A percentile compares a stretch with the other conserved stretches of the same genome.
phyloP scores from a whole-genome alignment of 1,140 invertebrate genomes.

The Drosophila arizonae region DNA sequence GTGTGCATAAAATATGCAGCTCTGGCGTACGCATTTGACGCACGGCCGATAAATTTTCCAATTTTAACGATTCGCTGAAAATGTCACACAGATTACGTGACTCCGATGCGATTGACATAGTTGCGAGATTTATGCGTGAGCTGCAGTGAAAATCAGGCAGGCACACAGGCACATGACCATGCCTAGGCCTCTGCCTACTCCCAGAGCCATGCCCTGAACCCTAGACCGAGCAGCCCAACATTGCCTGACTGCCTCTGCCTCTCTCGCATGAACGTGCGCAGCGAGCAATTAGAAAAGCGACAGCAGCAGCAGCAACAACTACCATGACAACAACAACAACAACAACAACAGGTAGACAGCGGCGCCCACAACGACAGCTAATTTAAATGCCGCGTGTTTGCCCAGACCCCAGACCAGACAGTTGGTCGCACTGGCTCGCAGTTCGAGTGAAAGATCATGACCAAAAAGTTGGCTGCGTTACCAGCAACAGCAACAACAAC shows the following conservation, averaged over 20 bases:
- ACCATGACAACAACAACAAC: constrained; percentile 13
- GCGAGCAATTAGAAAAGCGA: constrained; percentile 66
- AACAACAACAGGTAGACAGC: constrained; percentile 37
- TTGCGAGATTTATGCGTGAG: constrained; percentile 78
- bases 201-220: constrained; percentile 13
- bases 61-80: constrained; percentile 79
- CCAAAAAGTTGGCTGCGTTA: constrained; percentile 68
- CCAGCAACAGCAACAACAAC: constrained; percentile 27
- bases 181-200: not conserved
- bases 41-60: constrained; percentile 63
- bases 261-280: constrained; percentile 56
- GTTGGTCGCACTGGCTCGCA: constrained; percentile 36
- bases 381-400: constrained; percentile 73
- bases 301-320: constrained; percentile 27
- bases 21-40: constrained; percentile 24
- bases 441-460: constrained; percentile 74
- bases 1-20: constrained; percentile 30
- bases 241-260: constrained; percentile 2
- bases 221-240: constrained; percentile 13
- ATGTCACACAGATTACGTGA: constrained; percentile 81
- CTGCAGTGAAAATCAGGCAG: constrained; percentile 42
- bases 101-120: constrained; percentile 80
- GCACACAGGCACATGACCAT: constrained; percentile 5
- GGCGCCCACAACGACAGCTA: constrained; percentile 69
- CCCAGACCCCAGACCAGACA: constrained; percentile 41